Conservation (phyloP, 2,888 invertebrate species). For the Biston stratarius region DNA sequence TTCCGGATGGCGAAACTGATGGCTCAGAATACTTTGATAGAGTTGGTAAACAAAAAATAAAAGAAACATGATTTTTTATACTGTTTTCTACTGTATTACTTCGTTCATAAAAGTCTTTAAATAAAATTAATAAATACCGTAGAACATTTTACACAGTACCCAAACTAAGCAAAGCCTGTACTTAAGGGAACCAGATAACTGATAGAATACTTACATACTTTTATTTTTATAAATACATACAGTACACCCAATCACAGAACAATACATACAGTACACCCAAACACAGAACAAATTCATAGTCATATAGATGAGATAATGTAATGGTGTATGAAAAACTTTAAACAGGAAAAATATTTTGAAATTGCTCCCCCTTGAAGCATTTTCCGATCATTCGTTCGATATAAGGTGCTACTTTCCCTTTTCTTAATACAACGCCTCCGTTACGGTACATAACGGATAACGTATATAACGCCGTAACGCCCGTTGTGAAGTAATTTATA, state of each 20-base stretch:
- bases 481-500: constrained; percentile 48
- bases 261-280: too few species aligned
- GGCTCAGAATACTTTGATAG: constrained; percentile 5
- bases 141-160: too few species aligned
- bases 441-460: constrained; percentile 57
- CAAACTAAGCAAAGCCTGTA: too few species aligned
- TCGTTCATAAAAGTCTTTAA: too few species aligned
- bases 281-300: too few species aligned
- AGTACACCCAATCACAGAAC: too few species aligned
- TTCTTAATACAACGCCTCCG: constrained; percentile 41
- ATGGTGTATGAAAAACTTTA: too few species aligned
- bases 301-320: too few species aligned
- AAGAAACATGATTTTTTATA: background rate
- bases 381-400: constrained; percentile 62
- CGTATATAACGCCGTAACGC: constrained; percentile 16
- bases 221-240: too few species aligned
- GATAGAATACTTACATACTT: too few species aligned
- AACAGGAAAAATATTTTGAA: constrained; percentile 2
- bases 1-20: constrained; percentile 7
- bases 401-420: constrained; percentile 57
- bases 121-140: too few species aligned
- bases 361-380: constrained; percentile 23
- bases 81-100: background rate
- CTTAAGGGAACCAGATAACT: too few species aligned
- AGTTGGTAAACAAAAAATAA: constrained; percentile 2